Evolutionary conservation across 2,113 vertebrate genomes (phyloP).

Genomic region (Tympanuchus pallidicinctus): DNA sequence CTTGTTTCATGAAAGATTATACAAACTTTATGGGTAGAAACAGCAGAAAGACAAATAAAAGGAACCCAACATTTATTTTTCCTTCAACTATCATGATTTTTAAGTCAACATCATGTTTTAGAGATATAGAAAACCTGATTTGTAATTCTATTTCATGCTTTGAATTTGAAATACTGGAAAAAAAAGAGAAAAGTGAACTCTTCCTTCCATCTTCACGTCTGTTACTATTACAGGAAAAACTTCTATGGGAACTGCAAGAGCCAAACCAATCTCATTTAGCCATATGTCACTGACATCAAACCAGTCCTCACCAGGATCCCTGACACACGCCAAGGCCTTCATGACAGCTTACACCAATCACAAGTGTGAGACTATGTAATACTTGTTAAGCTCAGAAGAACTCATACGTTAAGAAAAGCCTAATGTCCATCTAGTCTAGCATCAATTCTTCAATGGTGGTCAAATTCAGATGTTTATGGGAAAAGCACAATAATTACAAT

Average conservation of each 20-base stretch:
- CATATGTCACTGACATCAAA: neutral
- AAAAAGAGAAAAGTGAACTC: neutral
- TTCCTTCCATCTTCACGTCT: neutral
- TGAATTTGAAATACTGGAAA: neutral
- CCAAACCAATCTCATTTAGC: neutral
- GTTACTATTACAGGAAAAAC: neutral
- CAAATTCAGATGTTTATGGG: neutral
- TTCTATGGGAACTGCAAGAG: neutral
- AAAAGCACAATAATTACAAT: neutral
- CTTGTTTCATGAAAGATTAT: neutral
- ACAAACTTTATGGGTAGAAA: neutral
- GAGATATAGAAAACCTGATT: neutral
- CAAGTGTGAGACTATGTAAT: neutral
- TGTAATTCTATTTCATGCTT: neutral
- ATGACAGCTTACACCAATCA: neutral
- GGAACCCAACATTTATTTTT: neutral
- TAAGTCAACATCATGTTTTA: neutral
- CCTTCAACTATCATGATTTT: constrained; percentile 7
- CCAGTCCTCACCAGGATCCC: neutral
- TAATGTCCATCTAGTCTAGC: neutral
- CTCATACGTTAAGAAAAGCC: neutral
- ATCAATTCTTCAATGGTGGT: neutral
- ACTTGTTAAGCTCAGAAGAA: neutral
- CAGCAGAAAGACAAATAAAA: constrained; percentile 33
- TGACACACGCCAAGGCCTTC: neutral